Evolutionary conservation across 2,888 invertebrate genomes (phyloP), one percentile per base, ranked within the genome.

Genomic region (Lochmaea capreae): DNA sequence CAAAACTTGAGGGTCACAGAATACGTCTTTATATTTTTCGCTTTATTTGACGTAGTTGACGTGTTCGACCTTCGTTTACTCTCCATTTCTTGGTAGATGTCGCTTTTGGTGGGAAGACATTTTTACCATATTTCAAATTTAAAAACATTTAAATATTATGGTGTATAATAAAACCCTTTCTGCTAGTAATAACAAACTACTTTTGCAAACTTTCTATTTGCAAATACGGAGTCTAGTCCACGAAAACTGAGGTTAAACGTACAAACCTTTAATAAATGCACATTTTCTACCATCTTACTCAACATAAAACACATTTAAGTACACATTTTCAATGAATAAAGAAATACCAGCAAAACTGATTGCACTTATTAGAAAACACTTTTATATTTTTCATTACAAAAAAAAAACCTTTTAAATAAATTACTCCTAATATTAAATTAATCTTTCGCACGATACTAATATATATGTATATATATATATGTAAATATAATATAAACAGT

Each of bases 361-460:
- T 79, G 79, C 78, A 79, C 78, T 75, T 75, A 18, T 73, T 72
- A 79, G 12, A 33, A 66, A 18, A 67, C 43, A 57, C 26, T 62
- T 62, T 33, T 22, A 62, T 61, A 61, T 33, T 61, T 49, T 68
- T 49, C 52, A 33, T 46, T 46, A 39, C 57, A 52, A 52, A 69
- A 26, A 69, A n/a, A 67, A 66, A 11, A 18, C 26, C 26, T 26
- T 68, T 62, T 22, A 58, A 71, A 71, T 65, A 71, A 71, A 65
- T 71, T 71, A 61, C 52, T 43, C 63, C 33, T 65, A 63, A 70
- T 57, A 62, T 57, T 42, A 57, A 65, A 43, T 70, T 65, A 42
- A 52, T 63, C 43, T 63, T 43, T 18, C 43, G 9, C 62, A 39
- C 39, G 26, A 58, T 58, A 42, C 54, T 67, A 33, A 33, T 33